Conservation (phyloP, 2,113 vertebrate genomes). For the Accipiter cooperii region DNA sequence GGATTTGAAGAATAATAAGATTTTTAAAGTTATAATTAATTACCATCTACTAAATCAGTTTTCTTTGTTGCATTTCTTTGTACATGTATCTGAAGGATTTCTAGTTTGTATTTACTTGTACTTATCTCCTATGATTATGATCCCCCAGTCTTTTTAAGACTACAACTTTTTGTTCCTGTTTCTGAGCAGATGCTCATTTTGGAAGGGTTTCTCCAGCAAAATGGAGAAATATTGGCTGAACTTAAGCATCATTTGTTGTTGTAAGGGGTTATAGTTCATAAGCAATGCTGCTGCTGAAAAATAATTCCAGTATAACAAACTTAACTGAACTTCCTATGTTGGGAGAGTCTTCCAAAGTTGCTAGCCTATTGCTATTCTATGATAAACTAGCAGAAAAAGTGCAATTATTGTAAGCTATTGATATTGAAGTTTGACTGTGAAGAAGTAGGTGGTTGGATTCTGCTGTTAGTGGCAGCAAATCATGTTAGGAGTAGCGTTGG, state of each 20-base stretch:
- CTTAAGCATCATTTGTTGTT: neutral
- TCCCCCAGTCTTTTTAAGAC: neutral
- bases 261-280: neutral
- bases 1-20: neutral
- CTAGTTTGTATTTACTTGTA: neutral
- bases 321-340: neutral
- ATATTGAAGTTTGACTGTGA: neutral
- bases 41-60: neutral
- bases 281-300: neutral
- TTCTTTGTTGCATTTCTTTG: neutral
- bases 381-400: neutral
- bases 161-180: neutral
- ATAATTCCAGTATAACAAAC: neutral
- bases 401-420: neutral
- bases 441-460: neutral
- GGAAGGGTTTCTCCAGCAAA: neutral
- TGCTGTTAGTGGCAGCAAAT: neutral
- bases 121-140: neutral
- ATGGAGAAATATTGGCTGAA: neutral
- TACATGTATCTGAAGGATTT: neutral
- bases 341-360: neutral
- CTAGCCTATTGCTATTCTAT: neutral
- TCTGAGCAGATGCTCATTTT: neutral
- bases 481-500: neutral
- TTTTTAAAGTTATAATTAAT: neutral